Base-by-base conservation (phyloP, 2,888 invertebrate species). In the Megastigmus dorsalis region DNA sequence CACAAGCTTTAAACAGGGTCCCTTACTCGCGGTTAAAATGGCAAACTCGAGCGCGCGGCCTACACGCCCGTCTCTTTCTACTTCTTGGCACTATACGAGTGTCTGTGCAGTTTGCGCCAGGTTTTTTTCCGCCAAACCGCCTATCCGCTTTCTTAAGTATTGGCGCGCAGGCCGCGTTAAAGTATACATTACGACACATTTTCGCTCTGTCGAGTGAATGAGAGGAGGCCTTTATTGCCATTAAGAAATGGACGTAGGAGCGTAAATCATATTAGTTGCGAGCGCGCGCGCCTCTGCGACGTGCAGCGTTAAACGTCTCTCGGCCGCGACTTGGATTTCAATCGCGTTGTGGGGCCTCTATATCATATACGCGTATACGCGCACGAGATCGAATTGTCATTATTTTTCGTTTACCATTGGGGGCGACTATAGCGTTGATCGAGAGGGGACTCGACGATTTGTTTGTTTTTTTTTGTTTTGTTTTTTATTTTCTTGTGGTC, bases 181-280 rank as follows among this genome's bases (percentile, higher is more conserved):
- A 52, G 52, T 55, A 55, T 54, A 66, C 26, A 10, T 67, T 73
- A 36, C 60, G 62, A 62, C 62, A 60, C 57, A 66, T 72, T 65
- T 57, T 41, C 41, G 18, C 6, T n/a, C 23, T n/a, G 6, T 10
- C 6, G 15, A 54, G 23, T 1, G 43, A 30, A 43, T 45, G 55
- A 26, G 36, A 36, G 20, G 26, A 55, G 26, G 36, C 5, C 38
- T 18, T n/a, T 52, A 36, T 43, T 66, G 67, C 33, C 57, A 52
- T 66, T 50, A 45, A 66, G 43, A 28, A 59, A 45, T 26, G 30
- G 45, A 60, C 52, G 18, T 65, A 13, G 23, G 59, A 33, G 43
- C 59, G 59, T 73, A 73, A 73, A 73, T 67, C 67, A 67, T 62
- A 52, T 43, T 66, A 59, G 33, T 23, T n/a, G 55, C 36, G 45